Conservation (phyloP, 2,888 invertebrate genomes). For the Colletes collaris region DNA sequence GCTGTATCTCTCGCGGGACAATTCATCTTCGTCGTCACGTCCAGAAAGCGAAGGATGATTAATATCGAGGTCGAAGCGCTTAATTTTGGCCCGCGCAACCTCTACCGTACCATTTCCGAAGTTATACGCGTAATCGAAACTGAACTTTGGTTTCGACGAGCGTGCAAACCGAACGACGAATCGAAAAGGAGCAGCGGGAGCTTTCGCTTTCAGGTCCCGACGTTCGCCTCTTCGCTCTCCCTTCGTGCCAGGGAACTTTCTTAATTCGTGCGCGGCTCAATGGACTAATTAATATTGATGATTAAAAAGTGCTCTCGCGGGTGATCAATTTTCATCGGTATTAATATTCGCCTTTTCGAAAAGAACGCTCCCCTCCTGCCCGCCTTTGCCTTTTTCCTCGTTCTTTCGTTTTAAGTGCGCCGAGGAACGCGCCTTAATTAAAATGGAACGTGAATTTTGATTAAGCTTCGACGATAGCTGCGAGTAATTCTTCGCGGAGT, state of each 20-base stretch:
- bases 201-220: constrained; percentile 29
- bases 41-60: constrained; percentile 19
- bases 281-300: constrained; percentile 78
- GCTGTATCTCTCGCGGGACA: background rate
- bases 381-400: constrained; percentile 20
- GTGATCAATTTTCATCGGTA: constrained; percentile 76
- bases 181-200: constrained; percentile 25
- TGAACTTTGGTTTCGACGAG: constrained; percentile 44
- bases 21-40: constrained; percentile 22
- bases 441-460: constrained; percentile 44
- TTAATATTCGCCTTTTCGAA: constrained; percentile 63
- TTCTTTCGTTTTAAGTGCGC: constrained; percentile 17
- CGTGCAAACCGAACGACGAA: constrained; percentile 27
- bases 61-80: constrained; percentile 28
- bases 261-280: constrained; percentile 68
- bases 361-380: constrained; percentile 15
- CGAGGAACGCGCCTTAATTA: constrained; percentile 37
- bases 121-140: constrained; percentile 29
- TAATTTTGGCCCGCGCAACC: background rate
- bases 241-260: constrained; percentile 61
- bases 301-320: constrained; percentile 71
- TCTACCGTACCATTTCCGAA: background rate
- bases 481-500: background rate
- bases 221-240: constrained; percentile 20
- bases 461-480: constrained; percentile 8